phyloP scores from a whole-genome alignment of 1,140 invertebrate genomes.

The Drosophila santomea region DNA sequence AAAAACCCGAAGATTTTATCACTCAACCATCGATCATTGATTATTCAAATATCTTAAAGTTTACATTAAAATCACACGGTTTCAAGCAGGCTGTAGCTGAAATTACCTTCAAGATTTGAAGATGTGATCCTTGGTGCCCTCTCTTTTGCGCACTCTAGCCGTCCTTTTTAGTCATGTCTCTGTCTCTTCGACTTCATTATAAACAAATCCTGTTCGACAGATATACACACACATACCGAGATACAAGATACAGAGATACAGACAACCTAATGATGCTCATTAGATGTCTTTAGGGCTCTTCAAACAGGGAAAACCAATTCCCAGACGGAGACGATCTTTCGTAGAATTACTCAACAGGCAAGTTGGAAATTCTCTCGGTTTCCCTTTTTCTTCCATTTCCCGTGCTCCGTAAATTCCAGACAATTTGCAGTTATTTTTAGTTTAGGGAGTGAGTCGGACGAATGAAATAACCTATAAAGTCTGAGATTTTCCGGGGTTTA shows the following conservation, averaged over 20 bases:
- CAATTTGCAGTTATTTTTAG: conserved; percentile 70
- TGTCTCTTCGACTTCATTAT: conserved; percentile 68
- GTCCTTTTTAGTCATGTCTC: conserved; percentile 41
- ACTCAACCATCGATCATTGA: conserved; percentile 50
- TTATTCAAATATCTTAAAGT: conserved; percentile 1
- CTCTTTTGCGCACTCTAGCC: conserved; percentile 18
- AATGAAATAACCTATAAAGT: not conserved
- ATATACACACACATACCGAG: conserved; percentile 15
- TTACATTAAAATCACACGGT: not conserved
- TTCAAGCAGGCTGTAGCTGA: not conserved
- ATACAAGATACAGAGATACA: conserved; percentile 37
- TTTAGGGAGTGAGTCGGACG: conserved; percentile 2
- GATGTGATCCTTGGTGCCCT: conserved; percentile 40
- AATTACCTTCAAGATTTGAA: not conserved
- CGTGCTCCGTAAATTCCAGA: conserved; percentile 40
- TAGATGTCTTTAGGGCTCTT: conserved; percentile 70
- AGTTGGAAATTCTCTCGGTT: conserved; percentile 34
- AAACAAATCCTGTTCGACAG: conserved; percentile 38
- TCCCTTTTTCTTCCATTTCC: conserved; percentile 21
- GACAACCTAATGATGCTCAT: conserved; percentile 77
- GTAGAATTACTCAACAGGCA: conserved; percentile 71
- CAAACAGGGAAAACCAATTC: conserved; percentile 33
- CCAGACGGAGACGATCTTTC: conserved; percentile 61
- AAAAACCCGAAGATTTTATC: conserved; percentile 7
- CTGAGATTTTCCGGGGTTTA: conserved; percentile 30